Evolutionary conservation across 2,888 invertebrate genomes (phyloP), one percentile per base, ranked within the genome.

Genomic region (Callyntrura guangdongensis): DNA sequence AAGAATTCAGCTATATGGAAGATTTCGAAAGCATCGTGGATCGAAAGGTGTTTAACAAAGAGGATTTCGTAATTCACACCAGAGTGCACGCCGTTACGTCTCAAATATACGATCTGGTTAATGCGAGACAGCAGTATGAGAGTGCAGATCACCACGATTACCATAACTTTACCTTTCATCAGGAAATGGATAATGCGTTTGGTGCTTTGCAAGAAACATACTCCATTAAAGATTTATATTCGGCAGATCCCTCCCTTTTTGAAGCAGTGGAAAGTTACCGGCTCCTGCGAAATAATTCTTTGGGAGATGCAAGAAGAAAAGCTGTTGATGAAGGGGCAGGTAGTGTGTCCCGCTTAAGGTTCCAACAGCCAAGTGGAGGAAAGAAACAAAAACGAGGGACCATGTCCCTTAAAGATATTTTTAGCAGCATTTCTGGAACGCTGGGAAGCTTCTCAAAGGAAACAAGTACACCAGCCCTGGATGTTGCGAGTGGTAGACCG

Each of bases 21-120:
- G 90, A 90, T 9, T 90, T 90, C 61, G 90, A 90, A 49, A 82
- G 69, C n/a, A 90, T 90, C 20, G 47, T 82, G 0, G 64, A 47
- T 1, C 17, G 47, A 56, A 74, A 25, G 9, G 45, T 5, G 0
- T 12, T n/a, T 0, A 49, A 17, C 17, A 47, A 77, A 45, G 25
- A 27, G 3, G 85, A 85, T 17, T 47, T 90, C n/a, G 79, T 59
- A 56, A 56, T 79, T 2, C 56, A 64, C 11, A 90, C 81, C n/a
- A 81, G 36, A 12, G 36, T 90, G 0, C 69, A 90, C 11, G 79
- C 72, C 2, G 89, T 67, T 3, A 53, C 84, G 0, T 89, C 89
- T 0, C 59, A 84, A 64, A 67, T 17, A 14, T 59, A 64, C 59
- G 90, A 90, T 49, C 17, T 90, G 36, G 27, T 17, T 2, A 86